Evolutionary conservation across 1,140 invertebrate species (phyloP).

Genomic region (Mya arenaria): DNA sequence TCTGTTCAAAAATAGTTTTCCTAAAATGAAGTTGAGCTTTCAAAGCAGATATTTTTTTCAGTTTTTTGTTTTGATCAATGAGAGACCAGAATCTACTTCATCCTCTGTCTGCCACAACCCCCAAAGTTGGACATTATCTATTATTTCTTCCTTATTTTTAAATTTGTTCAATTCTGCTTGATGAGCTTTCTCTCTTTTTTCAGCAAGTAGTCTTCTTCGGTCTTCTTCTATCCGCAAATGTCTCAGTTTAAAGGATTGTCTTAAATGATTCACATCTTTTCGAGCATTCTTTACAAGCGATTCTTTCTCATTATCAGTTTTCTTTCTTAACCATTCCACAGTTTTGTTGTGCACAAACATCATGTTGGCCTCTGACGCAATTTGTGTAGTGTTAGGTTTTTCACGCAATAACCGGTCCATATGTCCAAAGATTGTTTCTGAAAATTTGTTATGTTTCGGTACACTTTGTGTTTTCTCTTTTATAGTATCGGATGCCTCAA

Average conservation of each 20-base stretch:
- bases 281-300: background rate
- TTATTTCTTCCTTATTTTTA: background rate
- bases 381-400: background rate
- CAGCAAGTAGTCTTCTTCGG: background rate
- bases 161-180: background rate
- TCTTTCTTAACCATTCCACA: background rate
- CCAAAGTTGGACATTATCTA: conserved; percentile 9
- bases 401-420: conserved; percentile 14
- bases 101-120: conserved; percentile 9
- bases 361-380: conserved; percentile 36
- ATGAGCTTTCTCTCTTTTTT: conserved; percentile 20
- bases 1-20: conserved; percentile 3
- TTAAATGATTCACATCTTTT: background rate
- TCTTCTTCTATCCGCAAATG: background rate
- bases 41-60: conserved; percentile 1
- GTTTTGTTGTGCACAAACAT: conserved; percentile 36
- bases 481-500: background rate
- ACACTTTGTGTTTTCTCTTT: background rate
- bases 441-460: conserved; percentile 5
- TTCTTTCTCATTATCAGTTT: background rate
- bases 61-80: background rate
- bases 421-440: conserved; percentile 17
- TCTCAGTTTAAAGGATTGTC: background rate
- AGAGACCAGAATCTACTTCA: background rate
- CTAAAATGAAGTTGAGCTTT: conserved; percentile 22